Conservation (phyloP, 2,797 vertebrate species). For the Acrocephalus scirpaceus region DNA sequence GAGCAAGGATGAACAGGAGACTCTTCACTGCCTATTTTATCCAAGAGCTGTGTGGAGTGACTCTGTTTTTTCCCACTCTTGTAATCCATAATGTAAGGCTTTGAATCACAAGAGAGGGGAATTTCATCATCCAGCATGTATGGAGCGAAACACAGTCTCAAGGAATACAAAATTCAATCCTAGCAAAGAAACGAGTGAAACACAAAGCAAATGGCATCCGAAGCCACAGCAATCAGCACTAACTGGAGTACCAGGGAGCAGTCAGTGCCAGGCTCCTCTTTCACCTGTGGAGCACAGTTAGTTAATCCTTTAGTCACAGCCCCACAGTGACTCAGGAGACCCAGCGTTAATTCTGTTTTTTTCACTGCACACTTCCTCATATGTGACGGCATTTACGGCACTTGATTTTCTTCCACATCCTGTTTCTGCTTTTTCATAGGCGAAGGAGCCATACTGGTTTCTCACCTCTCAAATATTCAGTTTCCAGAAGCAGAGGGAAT, state of each 20-base stretch:
- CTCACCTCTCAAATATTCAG: not conserved
- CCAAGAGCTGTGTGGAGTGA: not conserved
- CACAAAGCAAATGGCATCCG: not conserved
- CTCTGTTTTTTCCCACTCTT: not conserved
- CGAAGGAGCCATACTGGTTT: accelerated
- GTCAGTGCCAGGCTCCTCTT: not conserved
- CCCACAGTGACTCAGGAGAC: not conserved
- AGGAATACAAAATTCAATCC: not conserved
- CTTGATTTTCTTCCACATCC: not conserved
- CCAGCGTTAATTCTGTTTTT: not conserved
- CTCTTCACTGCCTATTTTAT: not conserved
- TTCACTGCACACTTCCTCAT: not conserved
- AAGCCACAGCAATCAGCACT: not conserved
- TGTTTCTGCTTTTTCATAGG: not conserved
- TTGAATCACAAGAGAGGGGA: not conserved
- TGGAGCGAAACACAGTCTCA: not conserved
- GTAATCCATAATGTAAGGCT: not conserved
- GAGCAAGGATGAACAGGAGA: not conserved
- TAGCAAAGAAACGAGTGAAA: not conserved
- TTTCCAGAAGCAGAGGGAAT: not conserved
- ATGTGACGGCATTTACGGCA: not conserved
- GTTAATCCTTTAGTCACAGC: not conserved
- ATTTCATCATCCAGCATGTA: not conserved
- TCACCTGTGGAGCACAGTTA: not conserved
- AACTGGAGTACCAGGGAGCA: not conserved